Percentiles rank a stretch among this genome's conserved stretches.
Conservation (phyloP, 1,140 invertebrate species). For the Lordiphosa mommai region DNA sequence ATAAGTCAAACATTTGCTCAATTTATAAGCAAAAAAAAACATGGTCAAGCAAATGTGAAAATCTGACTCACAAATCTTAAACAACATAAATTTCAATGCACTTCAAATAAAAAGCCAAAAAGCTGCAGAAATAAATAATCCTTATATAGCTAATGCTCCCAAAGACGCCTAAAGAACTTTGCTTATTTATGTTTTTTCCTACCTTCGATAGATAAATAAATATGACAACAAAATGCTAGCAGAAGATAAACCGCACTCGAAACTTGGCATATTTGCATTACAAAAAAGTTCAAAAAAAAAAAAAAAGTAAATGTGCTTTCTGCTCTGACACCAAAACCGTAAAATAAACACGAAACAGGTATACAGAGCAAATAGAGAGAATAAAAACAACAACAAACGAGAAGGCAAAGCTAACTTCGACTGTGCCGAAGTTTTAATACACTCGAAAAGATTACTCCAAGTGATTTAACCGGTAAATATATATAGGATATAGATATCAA, state of each 20-base stretch:
- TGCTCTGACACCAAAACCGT: conserved; percentile 67
- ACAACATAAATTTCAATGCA: conserved; percentile 29
- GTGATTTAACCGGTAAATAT: too few relatives aligned
- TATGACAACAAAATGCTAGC: conserved; percentile 40
- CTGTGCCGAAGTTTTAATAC: too few relatives aligned
- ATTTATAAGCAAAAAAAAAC: neutral
- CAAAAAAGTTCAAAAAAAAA: conserved; percentile 26
- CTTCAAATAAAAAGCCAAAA: neutral
- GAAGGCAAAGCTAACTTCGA: too few relatives aligned
- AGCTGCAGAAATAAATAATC: conserved; percentile 10
- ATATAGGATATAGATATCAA: too few relatives aligned
- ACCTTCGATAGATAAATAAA: conserved; percentile 57
- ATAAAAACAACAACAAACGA: neutral
- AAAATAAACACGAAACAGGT: conserved; percentile 54
- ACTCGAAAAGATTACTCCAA: too few relatives aligned
- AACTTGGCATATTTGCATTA: conserved; percentile 75
- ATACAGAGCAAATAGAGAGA: neutral
- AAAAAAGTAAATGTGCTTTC: conserved; percentile 28
- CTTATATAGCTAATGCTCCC: conserved; percentile 25
- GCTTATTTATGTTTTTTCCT: conserved; percentile 12
- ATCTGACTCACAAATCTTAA: conserved; percentile 25
- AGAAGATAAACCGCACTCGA: conserved; percentile 51
- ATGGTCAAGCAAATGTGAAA: neutral
- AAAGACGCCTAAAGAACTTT: conserved; percentile 68
- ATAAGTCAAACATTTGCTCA: too few relatives aligned